Base-by-base conservation (phyloP, 2,888 invertebrate species). In the Cosmopolites sordidus region DNA sequence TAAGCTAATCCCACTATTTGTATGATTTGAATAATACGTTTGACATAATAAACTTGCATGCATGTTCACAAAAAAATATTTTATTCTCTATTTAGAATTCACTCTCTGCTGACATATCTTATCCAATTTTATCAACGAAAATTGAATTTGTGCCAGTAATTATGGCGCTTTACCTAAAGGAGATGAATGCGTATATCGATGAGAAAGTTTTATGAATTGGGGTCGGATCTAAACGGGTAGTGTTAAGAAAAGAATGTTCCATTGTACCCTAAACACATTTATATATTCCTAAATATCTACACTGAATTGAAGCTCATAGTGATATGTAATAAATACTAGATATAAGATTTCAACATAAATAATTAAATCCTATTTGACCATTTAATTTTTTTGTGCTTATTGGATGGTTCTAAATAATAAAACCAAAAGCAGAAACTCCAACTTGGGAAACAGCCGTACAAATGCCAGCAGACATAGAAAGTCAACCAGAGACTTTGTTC, bases 241-340 rank as follows among this genome's bases (percentile, higher is more conserved):
- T 15, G 12, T 33, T 37, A 9, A 9, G 22, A 15, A 37, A 49
- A 38, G 43, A 49, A 18, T 49, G 48, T 17, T 43, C 48, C 1
- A 43, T 49, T 18, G 18, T 49, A 14, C 48, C 48, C 4, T 39
- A 47, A n/a, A 45, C 40, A 4, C 44, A 50, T 30, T 11, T 50
- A 2, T 44, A 42, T 12, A 50, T 50, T 17, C 43, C 50, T 5
- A 50, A 50, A 17, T 50, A 50, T 44, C 16, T 50, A n/a, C 39
- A 50, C 17, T 50, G 50, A 44, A 50, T 50, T 40, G 44, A 50
- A 30, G 44, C 39, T 2, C 43, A 44, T 14, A 50, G 44, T 44
- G 50, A 47, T 29, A 39, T 37, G 14, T n/a, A 43, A 11, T 22
- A 30, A 15, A 43, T 15, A 29, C n/a, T n/a, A n/a, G n/a, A n/a